Evolutionary conservation across 2,888 invertebrate genomes (phyloP).

Genomic region (Chymomyza fuscimana): DNA sequence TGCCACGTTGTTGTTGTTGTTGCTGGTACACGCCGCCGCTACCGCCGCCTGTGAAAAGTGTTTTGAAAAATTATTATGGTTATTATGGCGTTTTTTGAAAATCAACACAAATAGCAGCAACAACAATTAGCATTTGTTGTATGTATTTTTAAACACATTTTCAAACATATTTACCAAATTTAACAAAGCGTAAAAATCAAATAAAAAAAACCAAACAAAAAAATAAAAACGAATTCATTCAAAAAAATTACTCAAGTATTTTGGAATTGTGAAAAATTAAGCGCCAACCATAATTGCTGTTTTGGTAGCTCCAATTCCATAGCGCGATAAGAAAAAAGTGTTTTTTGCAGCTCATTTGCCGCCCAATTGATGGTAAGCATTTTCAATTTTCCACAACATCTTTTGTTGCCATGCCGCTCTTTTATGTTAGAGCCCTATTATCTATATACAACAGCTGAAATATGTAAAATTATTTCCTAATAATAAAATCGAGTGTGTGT

Average conservation of each 20-base stretch:
- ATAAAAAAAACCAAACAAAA: slow-evolving; percentile 1
- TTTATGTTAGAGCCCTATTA: neutral
- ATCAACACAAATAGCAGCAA: slow-evolving; percentile 1
- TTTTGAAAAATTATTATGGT: slow-evolving; percentile 13
- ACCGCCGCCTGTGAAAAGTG: slow-evolving; percentile 6
- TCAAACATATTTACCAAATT: neutral
- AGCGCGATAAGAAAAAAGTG: neutral
- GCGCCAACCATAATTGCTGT: neutral
- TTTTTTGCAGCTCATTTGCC: slow-evolving; percentile 8
- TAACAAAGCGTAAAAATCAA: neutral
- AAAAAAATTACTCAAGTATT: slow-evolving; percentile 20
- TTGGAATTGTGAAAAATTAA: neutral
- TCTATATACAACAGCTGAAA: neutral
- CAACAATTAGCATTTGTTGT: neutral
- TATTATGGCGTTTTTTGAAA: slow-evolving; percentile 7
- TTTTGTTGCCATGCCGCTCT: neutral
- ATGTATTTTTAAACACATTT: slow-evolving; percentile 6
- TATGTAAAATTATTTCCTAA: too few relatives aligned
- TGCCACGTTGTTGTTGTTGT: slow-evolving; percentile 13
- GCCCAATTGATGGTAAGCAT: slow-evolving; percentile 9
- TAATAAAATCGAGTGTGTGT: too few relatives aligned
- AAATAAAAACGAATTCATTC: slow-evolving; percentile 4
- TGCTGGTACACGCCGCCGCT: neutral
- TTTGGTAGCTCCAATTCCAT: too few relatives aligned
- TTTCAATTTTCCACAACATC: neutral